Evolutionary conservation across 2,888 invertebrate genomes (phyloP).

Genomic region (Idaea dimidiata): DNA sequence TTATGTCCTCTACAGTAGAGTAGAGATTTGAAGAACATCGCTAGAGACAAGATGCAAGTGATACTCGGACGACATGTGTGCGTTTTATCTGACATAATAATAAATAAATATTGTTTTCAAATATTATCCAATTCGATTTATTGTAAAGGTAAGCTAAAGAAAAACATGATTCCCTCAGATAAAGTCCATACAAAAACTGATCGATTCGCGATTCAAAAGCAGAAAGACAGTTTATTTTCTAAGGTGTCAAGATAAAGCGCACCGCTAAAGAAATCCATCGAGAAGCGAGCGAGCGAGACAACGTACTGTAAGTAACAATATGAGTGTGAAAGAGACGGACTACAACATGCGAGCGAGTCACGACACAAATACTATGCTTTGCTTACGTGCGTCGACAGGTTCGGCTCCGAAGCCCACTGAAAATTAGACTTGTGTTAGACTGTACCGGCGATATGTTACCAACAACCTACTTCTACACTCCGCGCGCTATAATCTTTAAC

Average conservation of each 20-base stretch:
- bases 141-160: no score
- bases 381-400: constrained; percentile 76
- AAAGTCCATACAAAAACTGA: not conserved
- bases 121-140: no score
- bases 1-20: not conserved
- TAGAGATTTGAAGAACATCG: not conserved
- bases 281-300: constrained; percentile 55
- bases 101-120: no score
- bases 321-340: constrained; percentile 55
- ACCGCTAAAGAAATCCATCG: constrained; percentile 10
- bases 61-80: not conserved
- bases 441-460: constrained; percentile 50
- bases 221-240: not conserved
- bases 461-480: constrained; percentile 12
- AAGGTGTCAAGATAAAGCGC: not conserved
- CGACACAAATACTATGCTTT: constrained; percentile 67
- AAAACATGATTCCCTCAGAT: no score
- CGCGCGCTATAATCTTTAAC: constrained; percentile 17
- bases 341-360: constrained; percentile 76
- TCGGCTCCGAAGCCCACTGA: constrained; percentile 78
- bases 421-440: constrained; percentile 74
- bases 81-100: not conserved
- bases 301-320: constrained; percentile 39
- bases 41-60: not conserved
- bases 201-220: not conserved